Evolutionary conservation across 2,113 vertebrate genomes (phyloP).

Genomic region (Phoenicopterus ruber): DNA sequence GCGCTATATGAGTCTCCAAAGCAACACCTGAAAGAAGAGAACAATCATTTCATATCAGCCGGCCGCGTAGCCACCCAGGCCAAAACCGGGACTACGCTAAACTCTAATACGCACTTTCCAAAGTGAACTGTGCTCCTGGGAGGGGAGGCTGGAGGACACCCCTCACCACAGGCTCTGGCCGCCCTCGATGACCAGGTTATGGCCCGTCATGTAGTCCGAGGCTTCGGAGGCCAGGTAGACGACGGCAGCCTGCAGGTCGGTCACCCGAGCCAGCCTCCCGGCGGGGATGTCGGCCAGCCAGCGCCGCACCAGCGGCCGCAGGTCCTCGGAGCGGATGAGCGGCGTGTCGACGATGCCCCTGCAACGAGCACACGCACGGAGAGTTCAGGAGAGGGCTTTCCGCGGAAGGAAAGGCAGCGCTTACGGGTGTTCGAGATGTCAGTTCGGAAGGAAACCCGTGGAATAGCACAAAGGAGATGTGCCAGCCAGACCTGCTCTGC

Average conservation of each 20-base stretch:
- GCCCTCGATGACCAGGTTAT: slow-evolving; percentile 88
- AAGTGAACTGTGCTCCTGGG: rapidly evolving
- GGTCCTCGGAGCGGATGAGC: slow-evolving; percentile 80
- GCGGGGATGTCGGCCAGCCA: slow-evolving; percentile 84
- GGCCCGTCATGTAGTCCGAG: slow-evolving; percentile 86
- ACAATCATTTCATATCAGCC: not conserved
- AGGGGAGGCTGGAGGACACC: rapidly evolving
- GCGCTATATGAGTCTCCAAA: not conserved
- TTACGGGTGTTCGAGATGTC: rapidly evolving
- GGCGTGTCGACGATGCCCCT: slow-evolving; percentile 86
- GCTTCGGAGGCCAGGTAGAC: slow-evolving; percentile 85
- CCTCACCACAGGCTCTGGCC: slow-evolving; percentile 85
- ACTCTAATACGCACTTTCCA: rapidly evolving
- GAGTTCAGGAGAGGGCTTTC: rapidly evolving
- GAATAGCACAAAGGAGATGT: not conserved
- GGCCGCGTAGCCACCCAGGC: too few relatives aligned
- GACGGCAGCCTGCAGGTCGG: slow-evolving; percentile 84
- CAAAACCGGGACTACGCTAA: not conserved
- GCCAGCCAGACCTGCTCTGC: not conserved
- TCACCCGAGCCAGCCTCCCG: slow-evolving; percentile 82
- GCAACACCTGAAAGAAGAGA: not conserved
- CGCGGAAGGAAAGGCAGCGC: not conserved
- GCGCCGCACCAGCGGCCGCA: slow-evolving; percentile 78
- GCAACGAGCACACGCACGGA: not conserved
- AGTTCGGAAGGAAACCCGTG: rapidly evolving